phyloP scores from a whole-genome alignment of 2,888 invertebrate genomes.

The Dysmachus trigonus region DNA sequence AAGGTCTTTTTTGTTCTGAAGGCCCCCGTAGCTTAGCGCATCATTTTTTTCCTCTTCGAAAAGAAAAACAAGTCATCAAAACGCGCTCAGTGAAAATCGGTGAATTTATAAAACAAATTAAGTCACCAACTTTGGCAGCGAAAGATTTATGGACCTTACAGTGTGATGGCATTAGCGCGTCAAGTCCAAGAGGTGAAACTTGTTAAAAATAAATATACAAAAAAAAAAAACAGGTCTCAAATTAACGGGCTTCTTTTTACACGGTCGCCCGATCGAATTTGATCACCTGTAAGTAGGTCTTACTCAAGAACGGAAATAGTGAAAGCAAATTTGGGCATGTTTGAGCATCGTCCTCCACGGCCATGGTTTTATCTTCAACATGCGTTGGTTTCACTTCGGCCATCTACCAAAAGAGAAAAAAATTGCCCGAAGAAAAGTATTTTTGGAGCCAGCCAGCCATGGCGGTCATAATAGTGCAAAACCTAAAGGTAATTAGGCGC shows the following conservation, averaged over 20 bases:
- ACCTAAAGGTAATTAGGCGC: background rate
- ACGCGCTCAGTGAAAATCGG: background rate
- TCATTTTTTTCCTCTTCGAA: background rate
- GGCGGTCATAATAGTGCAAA: slow-evolving; percentile 4
- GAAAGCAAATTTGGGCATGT: slow-evolving; percentile 4
- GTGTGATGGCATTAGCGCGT: background rate
- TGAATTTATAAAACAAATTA: background rate
- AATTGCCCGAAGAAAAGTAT: background rate
- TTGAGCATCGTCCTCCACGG: background rate
- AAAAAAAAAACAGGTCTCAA: background rate
- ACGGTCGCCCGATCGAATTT: background rate
- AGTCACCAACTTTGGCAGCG: background rate
- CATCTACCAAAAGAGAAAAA: background rate
- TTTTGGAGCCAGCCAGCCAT: background rate
- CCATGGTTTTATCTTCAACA: background rate
- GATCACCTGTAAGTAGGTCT: slow-evolving; percentile 24
- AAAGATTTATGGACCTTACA: background rate
- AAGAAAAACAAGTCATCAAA: background rate
- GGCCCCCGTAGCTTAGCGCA: background rate
- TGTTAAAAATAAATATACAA: too few species aligned
- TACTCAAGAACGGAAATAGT: slow-evolving; percentile 16
- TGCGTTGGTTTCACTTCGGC: background rate
- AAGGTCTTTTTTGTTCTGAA: background rate
- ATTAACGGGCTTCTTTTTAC: background rate
- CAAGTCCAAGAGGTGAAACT: background rate